Percentiles rank a stretch among this genome's conserved stretches.
Conservation (phyloP, 2,113 vertebrate genomes). For the Propithecus coquereli region DNA sequence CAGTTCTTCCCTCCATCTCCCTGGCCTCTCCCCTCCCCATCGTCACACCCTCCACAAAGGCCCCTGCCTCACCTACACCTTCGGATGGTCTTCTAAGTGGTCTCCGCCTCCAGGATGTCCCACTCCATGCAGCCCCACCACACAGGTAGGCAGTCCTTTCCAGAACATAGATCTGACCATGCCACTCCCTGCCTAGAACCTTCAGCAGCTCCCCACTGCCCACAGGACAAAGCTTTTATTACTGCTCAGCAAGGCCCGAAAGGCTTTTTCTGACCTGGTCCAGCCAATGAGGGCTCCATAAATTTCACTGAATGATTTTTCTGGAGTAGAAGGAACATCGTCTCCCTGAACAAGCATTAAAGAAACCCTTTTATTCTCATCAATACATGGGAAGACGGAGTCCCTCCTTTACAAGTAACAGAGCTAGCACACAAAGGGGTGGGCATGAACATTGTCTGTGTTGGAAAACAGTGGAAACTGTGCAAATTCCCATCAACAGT, state of each 20-base stretch:
- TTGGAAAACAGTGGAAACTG: background rate
- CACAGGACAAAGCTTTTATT: background rate
- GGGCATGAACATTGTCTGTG: fast-evolving
- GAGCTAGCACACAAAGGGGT: background rate
- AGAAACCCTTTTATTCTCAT: background rate
- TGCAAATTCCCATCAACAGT: fast-evolving
- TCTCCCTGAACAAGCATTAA: background rate
- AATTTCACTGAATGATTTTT: too few relatives aligned
- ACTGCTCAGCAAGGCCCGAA: background rate
- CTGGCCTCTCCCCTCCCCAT: background rate
- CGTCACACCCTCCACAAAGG: background rate
- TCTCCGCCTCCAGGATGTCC: background rate
- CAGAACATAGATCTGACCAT: background rate
- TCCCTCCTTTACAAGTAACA: too few relatives aligned
- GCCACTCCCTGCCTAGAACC: background rate
- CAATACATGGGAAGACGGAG: background rate
- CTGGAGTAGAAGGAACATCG: background rate
- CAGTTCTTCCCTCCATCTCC: background rate
- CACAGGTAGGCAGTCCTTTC: background rate
- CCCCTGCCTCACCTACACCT: background rate
- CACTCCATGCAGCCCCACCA: fast-evolving
- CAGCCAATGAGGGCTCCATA: background rate
- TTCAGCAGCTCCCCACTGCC: background rate
- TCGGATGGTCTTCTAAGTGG: background rate
- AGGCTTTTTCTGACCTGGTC: background rate